Conservation (phyloP, 1,140 invertebrate genomes). For the Macrostomum lignano region DNA sequence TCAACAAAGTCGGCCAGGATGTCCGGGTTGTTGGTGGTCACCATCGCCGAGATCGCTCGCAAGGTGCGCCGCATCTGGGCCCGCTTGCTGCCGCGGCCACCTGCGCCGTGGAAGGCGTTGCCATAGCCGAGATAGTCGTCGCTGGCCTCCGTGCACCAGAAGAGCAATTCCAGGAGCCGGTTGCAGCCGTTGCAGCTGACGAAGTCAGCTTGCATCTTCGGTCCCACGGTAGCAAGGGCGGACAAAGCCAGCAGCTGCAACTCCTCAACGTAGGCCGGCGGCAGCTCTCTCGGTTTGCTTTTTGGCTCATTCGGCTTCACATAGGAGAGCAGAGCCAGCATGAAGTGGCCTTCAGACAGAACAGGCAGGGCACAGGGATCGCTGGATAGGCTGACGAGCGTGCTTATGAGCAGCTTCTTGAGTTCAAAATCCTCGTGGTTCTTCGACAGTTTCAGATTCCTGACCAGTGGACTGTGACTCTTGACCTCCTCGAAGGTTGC, state of each 20-base stretch:
- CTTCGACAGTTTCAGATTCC: conserved; percentile 20
- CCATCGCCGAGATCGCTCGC: conserved; percentile 18
- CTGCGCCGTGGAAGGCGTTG: conserved; percentile 24
- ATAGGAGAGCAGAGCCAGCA: conserved; percentile 23
- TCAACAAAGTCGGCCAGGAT: no score
- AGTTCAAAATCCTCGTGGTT: conserved; percentile 28
- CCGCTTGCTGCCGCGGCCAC: conserved; percentile 23
- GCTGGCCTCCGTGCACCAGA: no score
- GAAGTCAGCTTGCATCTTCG: conserved; percentile 22
- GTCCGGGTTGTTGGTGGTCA: conserved; percentile 15
- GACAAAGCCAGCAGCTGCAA: conserved; percentile 23
- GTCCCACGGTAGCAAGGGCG: conserved; percentile 18
- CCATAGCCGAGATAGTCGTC: conserved; percentile 25
- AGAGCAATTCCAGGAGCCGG: no score
- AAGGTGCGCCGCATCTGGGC: conserved; percentile 24
- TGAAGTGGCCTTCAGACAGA: conserved; percentile 16
- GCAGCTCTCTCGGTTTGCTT: conserved; percentile 14
- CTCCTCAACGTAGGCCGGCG: conserved; percentile 26
- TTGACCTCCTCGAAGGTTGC: conserved; percentile 28
- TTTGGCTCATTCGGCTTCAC: conserved; percentile 11
- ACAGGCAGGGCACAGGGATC: conserved; percentile 17
- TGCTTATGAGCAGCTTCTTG: conserved; percentile 24
- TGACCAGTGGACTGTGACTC: conserved; percentile 22
- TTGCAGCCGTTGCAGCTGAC: no score
- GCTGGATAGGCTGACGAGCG: conserved; percentile 18